Base-by-base conservation (phyloP, 2,888 invertebrate genomes). In the Oscheius myriophilus region DNA sequence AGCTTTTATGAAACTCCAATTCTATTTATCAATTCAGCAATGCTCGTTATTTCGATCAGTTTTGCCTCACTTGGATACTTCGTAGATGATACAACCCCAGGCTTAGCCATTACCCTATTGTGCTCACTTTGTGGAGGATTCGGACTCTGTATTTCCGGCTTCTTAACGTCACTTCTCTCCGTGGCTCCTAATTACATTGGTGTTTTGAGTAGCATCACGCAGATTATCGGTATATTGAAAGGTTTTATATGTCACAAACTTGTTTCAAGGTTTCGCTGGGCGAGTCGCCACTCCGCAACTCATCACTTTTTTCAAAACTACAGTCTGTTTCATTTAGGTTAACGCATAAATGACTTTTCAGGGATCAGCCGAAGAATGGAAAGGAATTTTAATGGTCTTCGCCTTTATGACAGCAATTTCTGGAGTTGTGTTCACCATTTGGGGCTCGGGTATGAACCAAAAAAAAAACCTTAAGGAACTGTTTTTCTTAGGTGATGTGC, bases 141-240 rank as follows among this genome's bases (percentile, higher is more conserved):
- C 52, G 75, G 75, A 0, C 45, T 76, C 18, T 76, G 73, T 0
- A 80, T 83, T 33, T 75, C 82, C 42, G 84, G 84, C 23, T 84
- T 84, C 67, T 81, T 79, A 62, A 84, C 83, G 9, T 74, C 77
- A 6, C 62, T 84, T 52, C 65, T 84, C 14, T 78, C 79, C 1
- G 46, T 84, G 11, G 81, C 84, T 11, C 84, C 84, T 1, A 72
- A 72, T 2, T 76, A 82, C 58, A 81, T 79, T 12, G 84, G 84
- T 43, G 72, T 72, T 2, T 25, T 84, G 51, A 77, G 81, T 41
- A 75, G 81, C 21, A 51, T 84, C 14, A 63, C 65, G 33, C 76
- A 76, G 55, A 58, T 79, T 16, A 70, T 79, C 12, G 81, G 78
- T 53, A 39, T 57, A 64, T 16, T n/a, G 9, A 53, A 11, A 9